Evolutionary conservation across 2,113 vertebrate species (phyloP).

Genomic region (Bucco capensis): DNA sequence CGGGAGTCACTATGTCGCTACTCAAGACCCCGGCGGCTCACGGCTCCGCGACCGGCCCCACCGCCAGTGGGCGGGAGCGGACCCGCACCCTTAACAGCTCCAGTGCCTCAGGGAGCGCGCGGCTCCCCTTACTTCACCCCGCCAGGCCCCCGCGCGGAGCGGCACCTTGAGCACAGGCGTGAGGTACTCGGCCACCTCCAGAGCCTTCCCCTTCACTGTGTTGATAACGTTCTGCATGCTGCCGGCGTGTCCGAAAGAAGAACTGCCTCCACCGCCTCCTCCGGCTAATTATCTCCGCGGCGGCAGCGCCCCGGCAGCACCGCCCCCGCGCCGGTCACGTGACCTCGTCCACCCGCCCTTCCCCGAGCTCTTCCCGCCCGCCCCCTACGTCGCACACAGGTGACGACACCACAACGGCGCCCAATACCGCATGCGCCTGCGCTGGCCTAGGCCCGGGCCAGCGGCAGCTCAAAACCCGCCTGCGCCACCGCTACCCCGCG

Average conservation of each 20-base stretch:
- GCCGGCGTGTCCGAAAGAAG: background rate
- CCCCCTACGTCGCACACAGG: background rate
- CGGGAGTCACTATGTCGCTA: too few species aligned
- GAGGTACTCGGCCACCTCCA: slow-evolving; percentile 94
- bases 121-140: background rate
- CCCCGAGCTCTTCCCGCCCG: background rate
- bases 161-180: slow-evolving; percentile 96
- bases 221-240: slow-evolving; percentile 96
- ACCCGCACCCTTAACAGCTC: too few species aligned
- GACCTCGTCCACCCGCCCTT: background rate
- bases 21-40: too few species aligned
- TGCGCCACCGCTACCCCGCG: background rate
- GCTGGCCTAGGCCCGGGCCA: too few species aligned
- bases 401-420: background rate
- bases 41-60: background rate
- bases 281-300: background rate
- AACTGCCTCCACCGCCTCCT: background rate
- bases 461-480: background rate
- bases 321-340: background rate
- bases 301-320: background rate
- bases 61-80: background rate
- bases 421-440: background rate
- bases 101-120: background rate
- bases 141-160: background rate
- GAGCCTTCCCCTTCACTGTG: slow-evolving; percentile 93